Base-by-base conservation (phyloP, 1,140 invertebrate species). In the Drosophila miranda region DNA sequence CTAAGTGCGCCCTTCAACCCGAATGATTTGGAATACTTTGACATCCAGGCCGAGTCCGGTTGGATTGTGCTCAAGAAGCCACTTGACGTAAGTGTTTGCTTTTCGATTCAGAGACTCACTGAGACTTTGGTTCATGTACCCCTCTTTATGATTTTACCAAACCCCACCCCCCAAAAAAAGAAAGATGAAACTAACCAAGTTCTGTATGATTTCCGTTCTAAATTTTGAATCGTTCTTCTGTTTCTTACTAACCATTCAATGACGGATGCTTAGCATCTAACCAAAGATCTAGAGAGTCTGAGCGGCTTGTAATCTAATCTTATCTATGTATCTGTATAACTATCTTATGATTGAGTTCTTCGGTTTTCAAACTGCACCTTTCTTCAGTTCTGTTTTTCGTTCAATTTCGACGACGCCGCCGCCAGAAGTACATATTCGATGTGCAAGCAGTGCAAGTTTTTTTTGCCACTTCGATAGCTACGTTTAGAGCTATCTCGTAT, bases 41-140 rank as follows among this genome's bases (percentile, higher is more conserved):
- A 97, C 91, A 98, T 98, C 73, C 97, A 98, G 92, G 96, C 96
- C 72, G 97, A 98, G 91, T 98, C 97, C 83, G 97, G 97, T 87
- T 98, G 97, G 97, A 98, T 98, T 89, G 96, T 97, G 26, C 92
- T 98, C 69, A 97, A 97, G 93, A 98, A 98, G 90, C 96, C 97
- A 56, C 93, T 98, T 75, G 97, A 98, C 94, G 97, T 98, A 96
- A 98, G 97, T 97, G 93, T 92, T 91, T 81, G 76, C 57, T 89
- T 90, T 67, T 55, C 34, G 67, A 67, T 16, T 66, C 42, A 38
- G 2, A 46, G 9, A 23, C 21, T 23, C 21, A 13, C 19, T 19
- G 19, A 19, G 19, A 57, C 6, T 7, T 21, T 62, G 34, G 2
- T 14, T 23, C 26, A 43, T 28, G 23, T 61, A 19, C 41, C 23